Conservation (phyloP, 2,113 vertebrate genomes). For the Struthidea cinerea region DNA sequence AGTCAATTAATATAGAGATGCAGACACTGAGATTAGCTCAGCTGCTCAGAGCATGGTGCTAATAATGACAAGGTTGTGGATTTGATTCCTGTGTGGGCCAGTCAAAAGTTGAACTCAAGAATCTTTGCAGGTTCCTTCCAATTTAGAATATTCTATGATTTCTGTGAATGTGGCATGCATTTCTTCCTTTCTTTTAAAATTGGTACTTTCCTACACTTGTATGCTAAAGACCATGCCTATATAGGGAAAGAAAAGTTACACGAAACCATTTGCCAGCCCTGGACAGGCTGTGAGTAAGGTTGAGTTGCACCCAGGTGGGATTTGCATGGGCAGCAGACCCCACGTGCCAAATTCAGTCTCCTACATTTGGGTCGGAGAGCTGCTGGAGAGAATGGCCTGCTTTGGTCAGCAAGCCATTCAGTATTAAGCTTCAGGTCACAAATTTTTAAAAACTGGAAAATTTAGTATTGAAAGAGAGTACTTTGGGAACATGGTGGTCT, state of each 20-base stretch:
- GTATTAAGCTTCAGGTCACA: background rate
- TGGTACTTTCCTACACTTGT: background rate
- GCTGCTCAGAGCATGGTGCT: background rate
- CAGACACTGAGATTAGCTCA: background rate
- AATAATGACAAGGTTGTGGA: background rate
- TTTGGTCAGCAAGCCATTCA: background rate
- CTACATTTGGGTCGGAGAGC: fast-evolving
- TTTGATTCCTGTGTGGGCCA: background rate
- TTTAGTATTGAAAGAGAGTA: background rate
- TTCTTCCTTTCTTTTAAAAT: background rate
- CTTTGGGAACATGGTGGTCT: background rate
- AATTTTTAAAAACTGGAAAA: background rate
- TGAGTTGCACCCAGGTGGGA: fast-evolving
- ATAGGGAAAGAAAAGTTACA: background rate
- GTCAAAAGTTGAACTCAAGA: background rate
- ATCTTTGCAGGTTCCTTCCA: too few species aligned
- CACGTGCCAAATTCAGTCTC: background rate
- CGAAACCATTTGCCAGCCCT: background rate
- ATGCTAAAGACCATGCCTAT: background rate
- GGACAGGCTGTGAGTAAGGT: background rate
- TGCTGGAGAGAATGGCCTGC: background rate
- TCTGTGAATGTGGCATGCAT: background rate
- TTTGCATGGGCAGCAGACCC: fast-evolving
- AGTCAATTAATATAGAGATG: background rate
- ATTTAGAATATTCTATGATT: background rate